Evolutionary conservation across 2,888 invertebrate genomes (phyloP), one percentile per base, ranked within the genome.

Genomic region (Phortica magna): DNA sequence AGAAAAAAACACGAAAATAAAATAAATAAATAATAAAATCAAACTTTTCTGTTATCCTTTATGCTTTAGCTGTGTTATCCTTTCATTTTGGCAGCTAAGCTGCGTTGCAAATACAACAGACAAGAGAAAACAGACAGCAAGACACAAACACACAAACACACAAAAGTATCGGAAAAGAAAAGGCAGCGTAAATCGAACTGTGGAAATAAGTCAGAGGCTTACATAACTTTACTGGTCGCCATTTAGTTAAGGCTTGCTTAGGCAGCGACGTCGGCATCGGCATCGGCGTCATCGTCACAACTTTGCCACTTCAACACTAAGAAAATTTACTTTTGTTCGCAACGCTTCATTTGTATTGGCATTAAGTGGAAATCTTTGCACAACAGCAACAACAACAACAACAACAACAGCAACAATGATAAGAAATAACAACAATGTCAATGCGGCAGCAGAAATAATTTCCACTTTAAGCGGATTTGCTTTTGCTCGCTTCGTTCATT

Each of bases 381-480:
- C 9, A 5, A 17, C 22, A 22, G 1, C 48, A 10, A 22, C 14
- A 48, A 48, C n/a, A 68, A 68, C 19, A 65, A 65, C 41, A 65
- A 65, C 39, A 14, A 59, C n/a, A 2, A n/a, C 17, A n/a, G 2
- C 6, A 41, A 2, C 12, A 53, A 31, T 88, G 90, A 90, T 87
- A 89, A 90, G n/a, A 53, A 19, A 22, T 7, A 48, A 48, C n/a
- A 68, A 68, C 19, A 65, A 65, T 39, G 39, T 39, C 39, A 59
- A 59, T 59, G 59, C 17, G 59, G n/a, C 31, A 41, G n/a, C 39
- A 70, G 31, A 88, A 90, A 90, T 87, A 89, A 90, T 90, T 90
- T 90, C 79, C 83, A 84, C 89, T 89, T 87, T 90, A 90, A 90
- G 90, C 89, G 85, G 90, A 84, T 90, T 90, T 89, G 79, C 80